These are phyloP conservation scores for Parthenolecanium corni DNA, from an alignment of 2,888 invertebrate species.

Conservation along the genomic window DNA sequence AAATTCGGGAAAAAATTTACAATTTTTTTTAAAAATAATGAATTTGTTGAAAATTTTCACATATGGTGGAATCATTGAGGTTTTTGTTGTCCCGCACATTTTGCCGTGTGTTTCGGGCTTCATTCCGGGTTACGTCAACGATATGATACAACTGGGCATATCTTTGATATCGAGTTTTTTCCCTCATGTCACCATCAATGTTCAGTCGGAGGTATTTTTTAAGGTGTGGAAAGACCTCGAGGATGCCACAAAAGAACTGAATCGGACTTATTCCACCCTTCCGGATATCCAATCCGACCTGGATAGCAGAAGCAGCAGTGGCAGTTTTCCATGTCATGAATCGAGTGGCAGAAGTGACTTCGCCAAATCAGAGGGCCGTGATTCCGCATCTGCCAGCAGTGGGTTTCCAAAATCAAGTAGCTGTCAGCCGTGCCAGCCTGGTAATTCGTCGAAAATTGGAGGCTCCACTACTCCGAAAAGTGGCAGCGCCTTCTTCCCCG, in stretches of 20 bases:
- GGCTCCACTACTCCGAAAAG: too few species aligned
- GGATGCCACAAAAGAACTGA: neutral
- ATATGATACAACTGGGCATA: conserved; percentile 13
- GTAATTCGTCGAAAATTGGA: neutral
- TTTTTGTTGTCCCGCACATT: conserved; percentile 17
- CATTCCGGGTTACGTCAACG: conserved; percentile 3
- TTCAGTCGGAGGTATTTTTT: conserved; percentile 16
- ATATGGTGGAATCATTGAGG: conserved; percentile 21
- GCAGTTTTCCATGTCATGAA: neutral
- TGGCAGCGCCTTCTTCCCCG: neutral
- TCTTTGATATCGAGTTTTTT: conserved; percentile 1
- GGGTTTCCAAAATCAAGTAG: neutral
- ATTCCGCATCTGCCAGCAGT: neutral
- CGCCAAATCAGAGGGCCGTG: neutral
- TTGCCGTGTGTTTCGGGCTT: conserved; percentile 8
- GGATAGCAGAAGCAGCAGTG: neutral
- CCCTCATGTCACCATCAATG: conserved; percentile 13
- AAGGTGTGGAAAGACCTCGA: conserved; percentile 13
- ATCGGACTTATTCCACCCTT: too few species aligned
- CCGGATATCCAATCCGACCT: neutral
- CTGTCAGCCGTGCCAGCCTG: neutral
- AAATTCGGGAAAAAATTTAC: too few species aligned
- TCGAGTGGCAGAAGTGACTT: neutral
- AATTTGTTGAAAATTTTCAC: conserved; percentile 22
- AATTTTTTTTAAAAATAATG: neutral